These are phyloP conservation scores for Galerucella calmariensis DNA, from an alignment of 2,888 invertebrate species.

Conservation along the genomic window DNA sequence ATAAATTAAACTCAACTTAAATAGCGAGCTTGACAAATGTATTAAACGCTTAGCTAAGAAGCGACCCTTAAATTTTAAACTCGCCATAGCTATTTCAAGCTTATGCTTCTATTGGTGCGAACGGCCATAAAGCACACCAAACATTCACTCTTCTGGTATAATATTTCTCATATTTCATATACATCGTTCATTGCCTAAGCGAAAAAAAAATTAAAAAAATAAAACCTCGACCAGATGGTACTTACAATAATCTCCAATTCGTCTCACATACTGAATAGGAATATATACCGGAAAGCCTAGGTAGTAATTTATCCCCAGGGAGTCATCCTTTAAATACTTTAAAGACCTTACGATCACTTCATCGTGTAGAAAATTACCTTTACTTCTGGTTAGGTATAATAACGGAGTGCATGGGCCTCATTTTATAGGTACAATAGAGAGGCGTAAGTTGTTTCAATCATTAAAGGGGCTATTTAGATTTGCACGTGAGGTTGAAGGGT, in stretches of 20 bases:
- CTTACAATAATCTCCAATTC: constrained; percentile 21
- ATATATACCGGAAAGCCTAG: constrained; percentile 49
- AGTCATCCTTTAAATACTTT: constrained; percentile 51
- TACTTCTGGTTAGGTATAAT: constrained; percentile 33
- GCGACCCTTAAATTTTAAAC: no score
- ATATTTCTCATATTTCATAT: not conserved
- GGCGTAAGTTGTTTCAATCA: constrained; percentile 34
- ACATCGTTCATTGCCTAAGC: not conserved
- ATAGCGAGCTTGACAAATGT: no score
- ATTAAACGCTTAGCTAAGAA: no score
- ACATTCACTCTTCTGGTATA: not conserved
- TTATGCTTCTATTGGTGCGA: no score
- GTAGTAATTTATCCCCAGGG: constrained; percentile 57
- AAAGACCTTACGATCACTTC: constrained; percentile 37
- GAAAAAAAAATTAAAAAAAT: not conserved
- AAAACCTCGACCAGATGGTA: not conserved
- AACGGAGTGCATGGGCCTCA: constrained; percentile 29
- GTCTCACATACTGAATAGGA: constrained; percentile 36
- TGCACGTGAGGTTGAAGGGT: constrained; percentile 7
- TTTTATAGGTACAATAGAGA: constrained; percentile 20
- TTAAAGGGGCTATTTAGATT: constrained; percentile 19
- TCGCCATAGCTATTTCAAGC: no score
- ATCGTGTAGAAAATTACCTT: constrained; percentile 41
- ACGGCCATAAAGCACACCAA: no score
- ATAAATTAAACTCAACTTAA: no score